Evolutionary conservation across 2,888 invertebrate species (phyloP).

Genomic region (Syritta pipiens): DNA sequence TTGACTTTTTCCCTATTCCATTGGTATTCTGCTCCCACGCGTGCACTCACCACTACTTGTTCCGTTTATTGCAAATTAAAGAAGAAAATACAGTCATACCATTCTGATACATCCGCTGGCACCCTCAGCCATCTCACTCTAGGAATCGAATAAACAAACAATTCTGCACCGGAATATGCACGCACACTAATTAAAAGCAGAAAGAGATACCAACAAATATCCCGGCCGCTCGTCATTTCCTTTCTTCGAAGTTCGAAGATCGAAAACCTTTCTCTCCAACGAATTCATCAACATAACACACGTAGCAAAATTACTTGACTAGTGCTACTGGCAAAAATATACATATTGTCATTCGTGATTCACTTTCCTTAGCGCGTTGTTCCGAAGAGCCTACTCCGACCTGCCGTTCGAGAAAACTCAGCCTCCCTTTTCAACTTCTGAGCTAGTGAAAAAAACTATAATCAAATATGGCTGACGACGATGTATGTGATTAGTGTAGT

Average conservation of each 20-base stretch:
- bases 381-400: slow-evolving; percentile 18
- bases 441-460: slow-evolving; percentile 33
- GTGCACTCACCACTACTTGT: background rate
- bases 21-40: background rate
- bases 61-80: slow-evolving; percentile 5
- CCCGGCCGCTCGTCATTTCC: background rate
- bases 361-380: slow-evolving; percentile 55
- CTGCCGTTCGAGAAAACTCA: slow-evolving; percentile 37
- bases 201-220: slow-evolving; percentile 3
- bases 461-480: slow-evolving; percentile 65
- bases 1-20: slow-evolving; percentile 5
- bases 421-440: slow-evolving; percentile 54
- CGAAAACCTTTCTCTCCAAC: slow-evolving; percentile 6
- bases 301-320: slow-evolving; percentile 1
- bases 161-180: slow-evolving; percentile 26
- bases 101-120: background rate
- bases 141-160: slow-evolving; percentile 44
- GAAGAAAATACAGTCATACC: background rate
- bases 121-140: slow-evolving; percentile 29
- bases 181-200: slow-evolving; percentile 27
- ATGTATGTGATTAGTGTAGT: slow-evolving; percentile 40
- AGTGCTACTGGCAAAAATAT: slow-evolving; percentile 19
- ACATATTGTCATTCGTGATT: slow-evolving; percentile 55
- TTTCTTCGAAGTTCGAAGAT: slow-evolving; percentile 16
- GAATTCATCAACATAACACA: slow-evolving; percentile 35